Evolutionary conservation across 2,113 vertebrate genomes (phyloP).

Genomic region (Clarias magur): DNA sequence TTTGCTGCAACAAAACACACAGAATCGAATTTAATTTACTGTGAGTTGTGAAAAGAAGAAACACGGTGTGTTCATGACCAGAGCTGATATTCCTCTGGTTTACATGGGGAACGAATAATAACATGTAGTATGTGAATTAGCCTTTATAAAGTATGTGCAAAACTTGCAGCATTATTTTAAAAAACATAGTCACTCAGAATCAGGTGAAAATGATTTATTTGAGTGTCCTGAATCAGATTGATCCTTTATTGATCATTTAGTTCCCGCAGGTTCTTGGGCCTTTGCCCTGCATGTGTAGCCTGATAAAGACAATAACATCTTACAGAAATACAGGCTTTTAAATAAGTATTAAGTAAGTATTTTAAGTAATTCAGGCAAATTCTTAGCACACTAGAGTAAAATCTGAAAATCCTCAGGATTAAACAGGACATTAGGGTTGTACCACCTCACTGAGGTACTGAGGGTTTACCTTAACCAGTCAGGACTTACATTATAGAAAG

Average conservation of each 20-base stretch:
- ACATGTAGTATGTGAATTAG: background rate
- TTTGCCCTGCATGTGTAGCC: background rate
- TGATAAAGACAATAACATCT: background rate
- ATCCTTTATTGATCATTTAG: background rate
- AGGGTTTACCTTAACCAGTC: background rate
- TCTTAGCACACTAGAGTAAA: background rate
- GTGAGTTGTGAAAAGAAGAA: background rate
- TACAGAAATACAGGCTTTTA: background rate
- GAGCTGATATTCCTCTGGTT: background rate
- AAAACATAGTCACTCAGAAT: background rate
- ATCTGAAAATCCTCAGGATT: background rate
- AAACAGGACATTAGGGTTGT: background rate
- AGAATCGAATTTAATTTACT: background rate
- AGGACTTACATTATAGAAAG: background rate
- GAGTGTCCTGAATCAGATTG: background rate
- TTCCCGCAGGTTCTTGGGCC: background rate
- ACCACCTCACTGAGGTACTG: background rate
- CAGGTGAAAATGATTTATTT: background rate
- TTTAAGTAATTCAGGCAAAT: background rate
- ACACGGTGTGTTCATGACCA: background rate
- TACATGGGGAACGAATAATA: background rate
- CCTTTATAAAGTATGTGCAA: background rate
- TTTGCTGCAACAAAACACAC: background rate
- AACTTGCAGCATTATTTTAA: background rate
- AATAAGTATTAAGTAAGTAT: background rate